Evolutionary conservation across 1,140 invertebrate genomes (phyloP), one percentile per base, ranked within the genome.

Genomic region (Triops longicaudatus): DNA sequence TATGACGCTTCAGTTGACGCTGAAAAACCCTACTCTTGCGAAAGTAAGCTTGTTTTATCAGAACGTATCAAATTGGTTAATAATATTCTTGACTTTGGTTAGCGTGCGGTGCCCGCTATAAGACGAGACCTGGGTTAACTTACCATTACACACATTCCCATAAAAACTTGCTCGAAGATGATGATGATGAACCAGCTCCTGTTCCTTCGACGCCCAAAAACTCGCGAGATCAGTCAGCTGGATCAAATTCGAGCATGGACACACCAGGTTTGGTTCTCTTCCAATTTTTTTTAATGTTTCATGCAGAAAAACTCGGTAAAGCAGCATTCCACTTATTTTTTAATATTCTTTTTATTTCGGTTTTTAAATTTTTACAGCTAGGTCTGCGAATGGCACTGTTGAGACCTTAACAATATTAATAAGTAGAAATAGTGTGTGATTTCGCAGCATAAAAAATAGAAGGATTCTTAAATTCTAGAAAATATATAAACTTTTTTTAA

Each of bases 101-200:
- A 96, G 94, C 95, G 84, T 98, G 96, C 89, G 93, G 94, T 84
- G 95, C 94, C 82, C 91, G 95, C 82, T 98, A 98, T 91, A 98
- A 98, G 88, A 98, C 95, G 75, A 90, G 96, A 80, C 95, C 96
- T 79, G 97, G 97, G 81, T 88, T 98, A 82, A 95, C 94, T 81
- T 98, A 98, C 88, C 97, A 98, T 89, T 96, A 95, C 88, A 91
- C 92, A 84, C 96, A 98, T 88, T 95, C 94, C 82, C 96, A 97
- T 88, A 91, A 94, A 87, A 92, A 91, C 78, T 81, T 82, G 75
- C 77, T 77, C 42, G 76, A 77, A 43, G 76, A 72, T 26, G 76
- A 72, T 73, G 76, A 63, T 72, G 75, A 77, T 27, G 76, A 77
- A 41, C 41, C 63, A 27, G 31, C 28, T 44, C 42, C 76, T 7